These are phyloP conservation scores for Fistularia commersonii DNA, from an alignment of 2,797 vertebrate genomes.

Conservation along the genomic window DNA sequence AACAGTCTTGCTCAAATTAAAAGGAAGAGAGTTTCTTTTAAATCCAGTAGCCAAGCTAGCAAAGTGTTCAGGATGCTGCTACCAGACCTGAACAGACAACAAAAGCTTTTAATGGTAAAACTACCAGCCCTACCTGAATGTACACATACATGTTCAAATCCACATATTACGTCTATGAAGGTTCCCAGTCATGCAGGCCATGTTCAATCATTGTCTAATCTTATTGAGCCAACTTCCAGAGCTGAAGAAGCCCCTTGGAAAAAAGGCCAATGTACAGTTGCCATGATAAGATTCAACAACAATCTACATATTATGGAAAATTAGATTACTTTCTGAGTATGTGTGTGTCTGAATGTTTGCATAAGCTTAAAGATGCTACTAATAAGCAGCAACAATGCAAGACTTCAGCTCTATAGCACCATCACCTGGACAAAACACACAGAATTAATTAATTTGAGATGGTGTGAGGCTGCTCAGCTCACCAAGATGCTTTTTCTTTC, in stretches of 20 bases:
- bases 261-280: too few relatives aligned
- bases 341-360: slow-evolving; percentile 36
- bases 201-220: too few relatives aligned
- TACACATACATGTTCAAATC: background rate
- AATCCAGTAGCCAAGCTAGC: slow-evolving; percentile 69
- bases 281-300: too few relatives aligned
- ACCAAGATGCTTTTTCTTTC: background rate
- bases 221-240: too few relatives aligned
- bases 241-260: too few relatives aligned
- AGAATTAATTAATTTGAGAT: slow-evolving; percentile 16
- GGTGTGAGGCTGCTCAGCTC: background rate
- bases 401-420: slow-evolving; percentile 76
- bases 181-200: background rate
- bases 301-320: background rate
- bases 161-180: background rate
- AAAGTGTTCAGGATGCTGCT: slow-evolving; percentile 51
- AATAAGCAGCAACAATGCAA: slow-evolving; percentile 17
- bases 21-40: slow-evolving; percentile 59
- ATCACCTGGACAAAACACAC: slow-evolving; percentile 70
- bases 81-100: slow-evolving; percentile 30
- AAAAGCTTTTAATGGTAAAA: slow-evolving; percentile 53
- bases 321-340: background rate
- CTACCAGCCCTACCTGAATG: slow-evolving; percentile 34
- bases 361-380: slow-evolving; percentile 39
- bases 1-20: slow-evolving; percentile 56